Evolutionary conservation across 2,888 invertebrate species (phyloP).

Genomic region (Gari tellinella): DNA sequence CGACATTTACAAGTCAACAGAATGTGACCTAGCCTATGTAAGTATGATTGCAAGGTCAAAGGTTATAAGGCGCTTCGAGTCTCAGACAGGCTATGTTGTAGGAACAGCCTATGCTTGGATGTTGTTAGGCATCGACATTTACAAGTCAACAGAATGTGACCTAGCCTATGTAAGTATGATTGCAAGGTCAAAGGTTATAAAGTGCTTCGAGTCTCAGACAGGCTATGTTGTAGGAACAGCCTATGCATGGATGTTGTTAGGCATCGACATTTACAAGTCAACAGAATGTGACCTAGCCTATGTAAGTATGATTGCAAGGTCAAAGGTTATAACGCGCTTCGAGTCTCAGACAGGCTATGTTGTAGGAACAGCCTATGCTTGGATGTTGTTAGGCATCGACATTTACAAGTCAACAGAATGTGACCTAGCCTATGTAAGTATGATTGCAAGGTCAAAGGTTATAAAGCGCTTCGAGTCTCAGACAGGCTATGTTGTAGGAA

Average conservation of each 20-base stretch:
- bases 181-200: too few species aligned
- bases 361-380: slow-evolving; percentile 69
- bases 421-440: slow-evolving; percentile 31
- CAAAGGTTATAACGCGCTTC: too few species aligned
- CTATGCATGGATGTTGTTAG: slow-evolving; percentile 70
- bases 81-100: slow-evolving; percentile 62
- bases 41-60: background rate
- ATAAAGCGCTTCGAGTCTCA: too few species aligned
- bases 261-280: slow-evolving; percentile 51
- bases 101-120: slow-evolving; percentile 72
- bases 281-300: slow-evolving; percentile 41
- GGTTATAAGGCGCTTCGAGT: too few species aligned
- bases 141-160: slow-evolving; percentile 43
- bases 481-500: slow-evolving; percentile 63
- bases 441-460: too few species aligned
- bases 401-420: slow-evolving; percentile 50
- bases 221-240: slow-evolving; percentile 66
- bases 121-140: slow-evolving; percentile 59
- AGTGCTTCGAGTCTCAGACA: slow-evolving; percentile 58
- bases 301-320: slow-evolving; percentile 13
- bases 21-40: slow-evolving; percentile 43
- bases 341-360: slow-evolving; percentile 62
- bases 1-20: slow-evolving; percentile 44
- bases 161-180: slow-evolving; percentile 21
- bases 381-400: slow-evolving; percentile 64